Evolutionary conservation across 2,113 vertebrate genomes (phyloP).

Genomic region (Heloderma charlesbogerti): DNA sequence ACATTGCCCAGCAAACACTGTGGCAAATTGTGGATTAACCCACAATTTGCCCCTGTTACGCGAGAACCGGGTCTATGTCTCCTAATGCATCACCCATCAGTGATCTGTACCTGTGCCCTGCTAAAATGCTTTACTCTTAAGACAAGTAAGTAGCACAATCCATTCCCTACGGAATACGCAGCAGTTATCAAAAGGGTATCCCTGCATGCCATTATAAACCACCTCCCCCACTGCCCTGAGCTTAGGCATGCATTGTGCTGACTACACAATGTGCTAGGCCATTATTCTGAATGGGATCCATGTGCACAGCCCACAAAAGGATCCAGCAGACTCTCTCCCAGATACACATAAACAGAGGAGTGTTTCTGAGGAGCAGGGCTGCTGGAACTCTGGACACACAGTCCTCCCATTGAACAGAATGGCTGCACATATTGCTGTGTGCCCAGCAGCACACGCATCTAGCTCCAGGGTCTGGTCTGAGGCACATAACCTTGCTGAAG

Average conservation of each 20-base stretch:
- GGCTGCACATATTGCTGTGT: not conserved
- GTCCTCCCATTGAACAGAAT: not conserved
- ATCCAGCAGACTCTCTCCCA: not conserved
- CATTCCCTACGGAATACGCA: not conserved
- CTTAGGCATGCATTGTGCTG: not conserved
- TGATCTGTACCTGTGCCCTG: not conserved
- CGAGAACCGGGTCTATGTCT: not conserved
- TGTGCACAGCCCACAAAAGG: not conserved
- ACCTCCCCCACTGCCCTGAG: not conserved
- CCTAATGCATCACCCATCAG: not conserved
- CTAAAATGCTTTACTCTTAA: not conserved
- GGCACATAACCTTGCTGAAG: too few species aligned
- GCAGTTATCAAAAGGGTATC: not conserved
- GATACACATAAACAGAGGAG: not conserved
- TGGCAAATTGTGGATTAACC: too few species aligned
- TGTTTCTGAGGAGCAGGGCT: not conserved
- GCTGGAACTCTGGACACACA: not conserved
- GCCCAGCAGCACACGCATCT: not conserved
- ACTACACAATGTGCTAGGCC: not conserved
- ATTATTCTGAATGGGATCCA: not conserved
- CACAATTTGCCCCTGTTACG: too few species aligned
- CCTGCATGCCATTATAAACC: not conserved
- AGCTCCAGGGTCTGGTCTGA: not conserved
- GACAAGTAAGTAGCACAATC: not conserved
- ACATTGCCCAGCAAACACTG: too few species aligned